Percentiles rank a stretch among this genome's conserved stretches.
Evolutionary conservation across 2,888 invertebrate species (phyloP).

Genomic region (Harpagoxenus sublaevis): DNA sequence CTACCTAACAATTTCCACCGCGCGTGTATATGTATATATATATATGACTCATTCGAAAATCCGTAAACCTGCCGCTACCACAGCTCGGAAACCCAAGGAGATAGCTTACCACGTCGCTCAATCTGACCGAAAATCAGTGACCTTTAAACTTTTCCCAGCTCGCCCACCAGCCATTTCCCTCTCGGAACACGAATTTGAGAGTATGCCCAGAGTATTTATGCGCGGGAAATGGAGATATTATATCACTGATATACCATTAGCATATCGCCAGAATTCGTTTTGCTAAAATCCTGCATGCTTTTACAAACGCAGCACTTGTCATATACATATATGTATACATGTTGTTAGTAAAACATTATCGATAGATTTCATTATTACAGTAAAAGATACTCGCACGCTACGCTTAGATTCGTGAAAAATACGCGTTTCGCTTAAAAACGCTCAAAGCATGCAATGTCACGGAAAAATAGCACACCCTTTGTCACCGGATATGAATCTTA

Average conservation of each 20-base stretch:
- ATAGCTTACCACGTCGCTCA: conserved; percentile 35
- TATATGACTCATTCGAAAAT: conserved; percentile 22
- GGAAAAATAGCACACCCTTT: conserved; percentile 75
- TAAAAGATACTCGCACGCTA: background rate
- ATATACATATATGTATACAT: background rate
- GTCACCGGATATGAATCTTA: conserved; percentile 78
- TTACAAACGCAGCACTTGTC: background rate
- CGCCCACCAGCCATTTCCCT: conserved; percentile 19
- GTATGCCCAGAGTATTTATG: conserved; percentile 11
- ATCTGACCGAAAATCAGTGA: conserved; percentile 46
- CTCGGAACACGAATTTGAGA: conserved; percentile 19
- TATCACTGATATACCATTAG: conserved; percentile 4
- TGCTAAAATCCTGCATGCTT: background rate
- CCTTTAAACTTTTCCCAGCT: conserved; percentile 53
- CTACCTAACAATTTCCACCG: conserved; percentile 46
- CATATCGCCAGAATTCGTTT: background rate
- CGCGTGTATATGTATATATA: background rate
- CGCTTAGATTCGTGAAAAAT: conserved; percentile 18
- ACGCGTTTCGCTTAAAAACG: conserved; percentile 56
- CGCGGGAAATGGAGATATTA: background rate
- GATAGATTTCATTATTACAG: background rate
- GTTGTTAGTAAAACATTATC: background rate
- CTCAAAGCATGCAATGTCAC: conserved; percentile 63
- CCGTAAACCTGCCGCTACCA: background rate
- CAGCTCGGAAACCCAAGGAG: background rate